These are phyloP conservation scores for silkworm (Bombyx mori) DNA, from an alignment of 1,140 invertebrate species.

Conservation along the genomic window DNA sequence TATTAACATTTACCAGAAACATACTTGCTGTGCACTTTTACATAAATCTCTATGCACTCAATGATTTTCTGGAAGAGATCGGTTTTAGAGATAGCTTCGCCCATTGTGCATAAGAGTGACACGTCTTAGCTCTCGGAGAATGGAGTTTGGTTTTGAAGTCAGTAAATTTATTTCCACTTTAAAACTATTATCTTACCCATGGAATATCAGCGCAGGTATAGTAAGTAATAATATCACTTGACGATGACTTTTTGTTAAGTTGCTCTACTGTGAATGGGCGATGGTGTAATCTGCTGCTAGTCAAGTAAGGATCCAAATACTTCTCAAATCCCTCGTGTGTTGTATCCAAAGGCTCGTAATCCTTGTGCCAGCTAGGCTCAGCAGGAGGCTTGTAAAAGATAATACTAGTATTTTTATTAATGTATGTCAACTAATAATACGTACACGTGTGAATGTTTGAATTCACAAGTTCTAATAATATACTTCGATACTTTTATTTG, in stretches of 20 bases:
- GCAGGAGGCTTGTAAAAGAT: slow-evolving; percentile 13
- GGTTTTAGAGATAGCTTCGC: too few species aligned
- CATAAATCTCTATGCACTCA: too few species aligned
- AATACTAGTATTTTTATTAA: neutral
- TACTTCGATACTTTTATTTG: too few species aligned
- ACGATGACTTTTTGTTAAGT: slow-evolving; percentile 29
- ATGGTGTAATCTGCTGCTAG: slow-evolving; percentile 44
- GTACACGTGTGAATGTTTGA: neutral
- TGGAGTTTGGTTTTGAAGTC: too few species aligned
- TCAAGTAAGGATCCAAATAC: slow-evolving; percentile 55
- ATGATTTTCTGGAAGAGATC: too few species aligned
- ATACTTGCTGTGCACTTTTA: too few species aligned
- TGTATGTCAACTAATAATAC: neutral
- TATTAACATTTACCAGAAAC: too few species aligned
- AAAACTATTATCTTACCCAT: slow-evolving; percentile 31
- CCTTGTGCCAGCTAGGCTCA: slow-evolving; percentile 30
- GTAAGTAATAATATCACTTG: slow-evolving; percentile 44
- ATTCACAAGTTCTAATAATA: too few species aligned
- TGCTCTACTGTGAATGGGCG: slow-evolving; percentile 46
- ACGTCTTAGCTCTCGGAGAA: too few species aligned
- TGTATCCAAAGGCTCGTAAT: slow-evolving; percentile 40
- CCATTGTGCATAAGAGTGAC: too few species aligned
- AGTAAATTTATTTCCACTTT: too few species aligned
- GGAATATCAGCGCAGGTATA: slow-evolving; percentile 40
- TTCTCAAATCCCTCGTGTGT: slow-evolving; percentile 54